phyloP scores from a whole-genome alignment of 2,888 invertebrate species.

The Boloria selene region DNA sequence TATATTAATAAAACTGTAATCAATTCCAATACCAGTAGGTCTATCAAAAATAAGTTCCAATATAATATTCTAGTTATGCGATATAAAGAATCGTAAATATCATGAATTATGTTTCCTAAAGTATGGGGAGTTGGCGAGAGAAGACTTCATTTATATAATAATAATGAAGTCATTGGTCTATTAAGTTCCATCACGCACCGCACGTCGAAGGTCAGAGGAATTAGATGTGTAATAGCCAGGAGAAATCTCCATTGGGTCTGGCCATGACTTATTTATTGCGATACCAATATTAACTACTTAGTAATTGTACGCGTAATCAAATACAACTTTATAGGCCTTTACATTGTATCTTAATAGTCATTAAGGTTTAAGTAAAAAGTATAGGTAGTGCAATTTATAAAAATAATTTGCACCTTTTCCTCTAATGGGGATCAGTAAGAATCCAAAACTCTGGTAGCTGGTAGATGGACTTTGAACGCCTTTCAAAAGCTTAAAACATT shows the following conservation, averaged over 20 bases:
- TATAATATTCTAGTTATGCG: too few species aligned
- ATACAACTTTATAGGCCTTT: background rate
- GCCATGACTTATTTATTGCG: background rate
- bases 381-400: too few species aligned
- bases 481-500: too few species aligned
- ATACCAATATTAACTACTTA: background rate
- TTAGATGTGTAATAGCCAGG: conserved; percentile 38
- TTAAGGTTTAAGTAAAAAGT: too few species aligned
- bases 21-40: too few species aligned
- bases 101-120: conserved; percentile 1
- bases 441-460: too few species aligned
- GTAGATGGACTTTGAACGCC: too few species aligned
- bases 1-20: too few species aligned
- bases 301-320: background rate
- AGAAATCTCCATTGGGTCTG: conserved; percentile 27
- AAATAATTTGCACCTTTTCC: too few species aligned
- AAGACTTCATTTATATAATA: conserved; percentile 28
- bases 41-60: too few species aligned
- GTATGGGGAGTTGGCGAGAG: conserved; percentile 2
- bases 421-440: background rate
- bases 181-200: conserved; percentile 38
- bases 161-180: conserved; percentile 35
- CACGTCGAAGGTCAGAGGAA: conserved; percentile 38
- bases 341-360: too few species aligned
- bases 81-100: background rate